Base-by-base conservation (phyloP, 2,113 vertebrate genomes). In the Onychostoma macrolepis region DNA sequence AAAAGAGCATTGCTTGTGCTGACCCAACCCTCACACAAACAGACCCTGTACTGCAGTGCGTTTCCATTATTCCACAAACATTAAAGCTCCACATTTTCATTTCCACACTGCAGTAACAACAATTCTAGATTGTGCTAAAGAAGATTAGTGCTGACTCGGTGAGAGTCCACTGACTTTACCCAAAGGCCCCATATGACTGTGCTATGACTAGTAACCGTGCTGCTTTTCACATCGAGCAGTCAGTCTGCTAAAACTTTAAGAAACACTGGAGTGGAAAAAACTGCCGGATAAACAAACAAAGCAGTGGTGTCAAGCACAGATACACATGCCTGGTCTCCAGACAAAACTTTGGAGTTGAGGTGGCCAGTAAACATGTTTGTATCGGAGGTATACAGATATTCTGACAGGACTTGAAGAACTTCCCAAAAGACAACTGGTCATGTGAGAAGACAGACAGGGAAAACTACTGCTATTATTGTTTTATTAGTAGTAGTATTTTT, bases 61-160 rank as follows among this genome's bases (percentile, higher is more conserved):
- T 12, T 61, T n/a, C 21, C 4, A 28, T 65, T 65, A 28, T 65
- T 65, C 63, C 61, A 28, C 63, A 65, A 28, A 28, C 63, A 65
- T 65, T 65, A 28, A 65, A 65, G 63, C 63, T 65, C 63, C 26
- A 65, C 63, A 65, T 65, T 78, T 78, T 19, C 15, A 78, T 78
- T 50, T 53, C 15, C 26, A 78, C 7, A 33, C 45, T 10, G 75
- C 45, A 21, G 45, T 78, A 78, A 78, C 41, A 76, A 76, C 75
- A 78, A 50, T 65, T 71, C 11, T 19, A 30, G n/a, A 26, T 74
- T 80, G 11, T 17, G 43, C 3, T 58, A 71, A 58, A 56, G 43
- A 85, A 77, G 21, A 50, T 82, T 48, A 77, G 24, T 84, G 82
- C 67, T 84, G 67, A 84, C 45, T 56, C 82, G n/a, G 30, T 56